Evolutionary conservation across 2,113 vertebrate genomes (phyloP).

Genomic region (Gambusia holbrooki): DNA sequence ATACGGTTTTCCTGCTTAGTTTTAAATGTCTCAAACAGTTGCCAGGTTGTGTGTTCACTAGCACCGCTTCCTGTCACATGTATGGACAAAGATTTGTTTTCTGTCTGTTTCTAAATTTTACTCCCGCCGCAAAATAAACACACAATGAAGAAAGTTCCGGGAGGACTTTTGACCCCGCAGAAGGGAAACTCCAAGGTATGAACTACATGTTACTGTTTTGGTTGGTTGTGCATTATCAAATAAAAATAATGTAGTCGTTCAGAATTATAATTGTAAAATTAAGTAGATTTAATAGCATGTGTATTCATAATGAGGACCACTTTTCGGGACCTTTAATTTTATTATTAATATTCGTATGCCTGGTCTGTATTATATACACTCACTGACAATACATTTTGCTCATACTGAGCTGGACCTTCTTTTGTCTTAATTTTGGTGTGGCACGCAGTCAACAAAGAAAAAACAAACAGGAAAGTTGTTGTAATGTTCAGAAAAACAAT

Average conservation of each 20-base stretch:
- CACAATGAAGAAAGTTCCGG: constrained; percentile 9
- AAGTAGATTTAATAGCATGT: not conserved
- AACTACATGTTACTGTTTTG: not conserved
- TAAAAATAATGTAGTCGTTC: not conserved
- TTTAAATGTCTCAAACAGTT: not conserved
- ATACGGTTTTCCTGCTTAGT: not conserved
- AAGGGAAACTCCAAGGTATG: constrained; percentile 33
- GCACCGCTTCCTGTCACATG: not conserved
- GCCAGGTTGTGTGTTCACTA: not conserved
- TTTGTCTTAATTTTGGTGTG: no score
- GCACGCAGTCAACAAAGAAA: no score
- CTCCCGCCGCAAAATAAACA: constrained; percentile 3
- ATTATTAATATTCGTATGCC: not conserved
- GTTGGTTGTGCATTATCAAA: not conserved
- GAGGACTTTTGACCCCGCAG: not conserved
- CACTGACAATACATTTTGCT: not conserved
- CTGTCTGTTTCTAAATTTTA: not conserved
- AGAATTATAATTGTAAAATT: not conserved
- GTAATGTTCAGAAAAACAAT: no score
- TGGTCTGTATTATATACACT: not conserved
- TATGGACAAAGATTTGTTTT: not conserved
- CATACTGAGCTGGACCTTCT: no score
- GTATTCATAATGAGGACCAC: not conserved
- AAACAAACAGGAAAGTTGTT: no score
- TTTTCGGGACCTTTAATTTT: not conserved